Evolutionary conservation across 2,888 invertebrate genomes (phyloP).

Genomic region (Cryptocheilus praepositus): DNA sequence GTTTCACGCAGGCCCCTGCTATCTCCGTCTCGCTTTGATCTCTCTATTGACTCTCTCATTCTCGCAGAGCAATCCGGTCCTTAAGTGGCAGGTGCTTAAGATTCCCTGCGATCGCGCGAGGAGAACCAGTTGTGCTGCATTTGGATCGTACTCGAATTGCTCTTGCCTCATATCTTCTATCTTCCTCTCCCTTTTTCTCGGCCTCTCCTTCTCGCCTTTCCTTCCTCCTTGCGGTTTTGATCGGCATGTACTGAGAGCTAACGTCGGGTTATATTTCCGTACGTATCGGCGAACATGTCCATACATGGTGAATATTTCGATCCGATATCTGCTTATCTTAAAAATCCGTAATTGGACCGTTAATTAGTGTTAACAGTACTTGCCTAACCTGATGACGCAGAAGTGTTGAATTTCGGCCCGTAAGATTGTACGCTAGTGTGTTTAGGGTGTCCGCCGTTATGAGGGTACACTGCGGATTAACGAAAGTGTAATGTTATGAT

Average conservation of each 20-base stretch:
- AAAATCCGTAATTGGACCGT: conserved; percentile 15
- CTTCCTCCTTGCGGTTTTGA: conserved; percentile 41
- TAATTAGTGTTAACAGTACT: background rate
- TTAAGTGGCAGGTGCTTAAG: conserved; percentile 66
- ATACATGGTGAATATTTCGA: conserved; percentile 18
- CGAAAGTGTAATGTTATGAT: too few relatives aligned
- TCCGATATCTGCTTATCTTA: conserved; percentile 22
- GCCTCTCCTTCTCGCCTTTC: conserved; percentile 1
- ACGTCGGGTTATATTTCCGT: conserved; percentile 14
- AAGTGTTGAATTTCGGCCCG: too few relatives aligned
- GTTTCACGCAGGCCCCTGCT: background rate
- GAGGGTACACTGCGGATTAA: too few relatives aligned
- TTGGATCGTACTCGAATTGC: conserved; percentile 59
- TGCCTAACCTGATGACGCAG: too few relatives aligned
- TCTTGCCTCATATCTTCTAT: conserved; percentile 28
- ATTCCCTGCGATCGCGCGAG: conserved; percentile 61
- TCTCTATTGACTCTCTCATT: conserved; percentile 47
- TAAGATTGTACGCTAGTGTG: too few relatives aligned
- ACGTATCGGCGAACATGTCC: conserved; percentile 11
- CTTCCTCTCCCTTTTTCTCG: conserved; percentile 18
- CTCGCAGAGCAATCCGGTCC: conserved; percentile 58
- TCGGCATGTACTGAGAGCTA: conserved; percentile 36
- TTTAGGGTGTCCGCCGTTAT: too few relatives aligned
- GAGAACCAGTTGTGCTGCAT: conserved; percentile 64
- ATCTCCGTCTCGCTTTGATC: conserved; percentile 18